Evolutionary conservation across 2,797 vertebrate genomes (phyloP), one percentile per base, ranked within the genome.

Genomic region (Botia kubotai): DNA sequence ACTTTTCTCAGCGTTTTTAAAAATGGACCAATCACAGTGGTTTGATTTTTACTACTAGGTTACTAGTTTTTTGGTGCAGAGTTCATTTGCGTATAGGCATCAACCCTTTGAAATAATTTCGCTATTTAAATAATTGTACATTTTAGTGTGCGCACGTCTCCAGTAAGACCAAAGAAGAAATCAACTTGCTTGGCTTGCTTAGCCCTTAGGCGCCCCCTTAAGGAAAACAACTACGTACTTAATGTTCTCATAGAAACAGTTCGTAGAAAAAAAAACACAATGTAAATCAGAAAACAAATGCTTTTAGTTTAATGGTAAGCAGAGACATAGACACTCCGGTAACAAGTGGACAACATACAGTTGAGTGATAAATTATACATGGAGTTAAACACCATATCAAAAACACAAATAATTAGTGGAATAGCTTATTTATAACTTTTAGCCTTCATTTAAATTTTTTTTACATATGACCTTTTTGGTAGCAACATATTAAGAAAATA

Each of bases 401-500:
- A 80, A 26, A 26, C 48, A 73, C 48, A 55, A 10, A 72, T 16
- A 1, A 29, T 50, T 17, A n/a, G 17, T 3, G 63, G 16, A 57
- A 58, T 26, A 72, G 26, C 36, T 48, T 17, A 71, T 57, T 46
- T 72, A 55, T 21, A 57, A 19, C 2, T 73, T 66, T 72, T 29
- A 79, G 19, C 65, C 48, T 66, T 55, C 33, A 39, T 58, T 6
- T 53, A 63, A 62, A 60, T 19, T 4, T 7, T 67, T 72, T 62
- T 19, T 72, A 19, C 75, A 62, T 48, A 6, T 46, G 43, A 46
- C 43, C 8, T 16, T 23, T 71, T 66, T 70, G 11, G 26, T 67
- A 71, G 46, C 23, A 73, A 29, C 48, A 29, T n/a, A 84, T 80
- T 82, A 80, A 19, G n/a, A 58, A 83, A 66, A 80, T 80, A 62